Percentiles rank a stretch among this genome's conserved stretches.
phyloP scores from a whole-genome alignment of 2,797 vertebrate genomes.

The Myotis myotis region DNA sequence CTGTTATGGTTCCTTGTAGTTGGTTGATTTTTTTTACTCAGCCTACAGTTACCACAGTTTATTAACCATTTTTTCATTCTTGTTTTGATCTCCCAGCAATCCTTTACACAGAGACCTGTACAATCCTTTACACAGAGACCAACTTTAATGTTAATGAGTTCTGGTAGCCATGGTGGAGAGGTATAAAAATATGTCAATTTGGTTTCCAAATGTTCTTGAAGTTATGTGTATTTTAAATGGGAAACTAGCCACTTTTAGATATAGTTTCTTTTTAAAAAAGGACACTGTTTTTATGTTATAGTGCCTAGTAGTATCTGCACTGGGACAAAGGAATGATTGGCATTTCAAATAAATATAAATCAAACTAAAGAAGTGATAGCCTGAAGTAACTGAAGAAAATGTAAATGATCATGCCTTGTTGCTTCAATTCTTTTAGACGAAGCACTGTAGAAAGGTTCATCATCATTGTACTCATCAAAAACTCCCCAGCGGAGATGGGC shows the following conservation, averaged over 20 bases:
- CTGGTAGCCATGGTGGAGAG: background rate
- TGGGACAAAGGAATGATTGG: background rate
- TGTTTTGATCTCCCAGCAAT: too few relatives aligned
- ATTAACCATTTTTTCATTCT: background rate
- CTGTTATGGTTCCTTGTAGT: background rate
- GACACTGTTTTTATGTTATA: background rate
- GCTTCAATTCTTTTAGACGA: conserved; percentile 67
- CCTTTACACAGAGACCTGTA: too few relatives aligned
- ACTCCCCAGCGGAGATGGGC: conserved; percentile 87
- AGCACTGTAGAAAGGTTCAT: conserved; percentile 79
- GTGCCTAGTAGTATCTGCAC: background rate
- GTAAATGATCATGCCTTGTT: conserved; percentile 80
- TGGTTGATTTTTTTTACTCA: conserved; percentile 1
- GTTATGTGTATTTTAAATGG: background rate
- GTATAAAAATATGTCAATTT: background rate
- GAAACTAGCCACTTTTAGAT: background rate
- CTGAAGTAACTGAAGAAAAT: background rate
- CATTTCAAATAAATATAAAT: background rate
- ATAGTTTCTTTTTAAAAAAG: background rate
- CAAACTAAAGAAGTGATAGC: background rate
- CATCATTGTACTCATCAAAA: conserved; percentile 73
- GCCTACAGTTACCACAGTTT: background rate
- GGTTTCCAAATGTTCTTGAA: background rate
- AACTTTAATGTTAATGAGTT: background rate
- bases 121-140: background rate